Conservation (phyloP, 2,888 invertebrate species). For the Agriopis marginaria region DNA sequence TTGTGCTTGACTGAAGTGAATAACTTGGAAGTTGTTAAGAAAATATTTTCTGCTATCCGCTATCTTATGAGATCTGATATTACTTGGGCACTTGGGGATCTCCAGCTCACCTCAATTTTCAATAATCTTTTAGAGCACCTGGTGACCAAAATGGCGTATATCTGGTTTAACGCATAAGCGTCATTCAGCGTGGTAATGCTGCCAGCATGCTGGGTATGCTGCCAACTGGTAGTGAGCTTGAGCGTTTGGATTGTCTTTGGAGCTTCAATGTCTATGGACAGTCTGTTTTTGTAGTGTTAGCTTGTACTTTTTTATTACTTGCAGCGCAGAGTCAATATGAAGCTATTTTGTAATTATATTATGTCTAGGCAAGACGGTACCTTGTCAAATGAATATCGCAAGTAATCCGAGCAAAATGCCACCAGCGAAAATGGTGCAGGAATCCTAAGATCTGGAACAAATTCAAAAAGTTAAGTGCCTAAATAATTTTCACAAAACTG, state of each 20-base stretch:
- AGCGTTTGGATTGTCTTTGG: too few relatives aligned
- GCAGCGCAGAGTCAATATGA: background rate
- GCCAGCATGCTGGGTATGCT: too few relatives aligned
- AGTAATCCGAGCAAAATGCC: conserved; percentile 21
- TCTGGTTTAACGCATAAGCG: too few relatives aligned
- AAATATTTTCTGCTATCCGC: background rate
- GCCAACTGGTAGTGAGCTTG: too few relatives aligned
- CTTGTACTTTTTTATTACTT: background rate
- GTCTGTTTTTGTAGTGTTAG: background rate
- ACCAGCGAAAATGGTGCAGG: conserved; percentile 22
- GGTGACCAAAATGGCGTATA: too few relatives aligned
- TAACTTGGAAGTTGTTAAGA: background rate
- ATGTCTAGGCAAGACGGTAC: conserved; percentile 15
- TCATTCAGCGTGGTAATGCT: too few relatives aligned
- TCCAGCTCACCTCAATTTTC: too few relatives aligned
- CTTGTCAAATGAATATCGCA: conserved; percentile 8
- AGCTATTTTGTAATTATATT: background rate
- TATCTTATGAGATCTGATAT: background rate
- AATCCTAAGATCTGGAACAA: conserved; percentile 17
- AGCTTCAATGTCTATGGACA: too few relatives aligned
- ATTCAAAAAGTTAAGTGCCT: background rate
- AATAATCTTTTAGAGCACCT: too few relatives aligned
- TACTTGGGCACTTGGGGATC: too few relatives aligned
- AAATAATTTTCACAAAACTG: too few relatives aligned
- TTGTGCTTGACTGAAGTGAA: background rate